phyloP scores from a whole-genome alignment of 2,797 vertebrate species.

The Discoglossus pictus region DNA sequence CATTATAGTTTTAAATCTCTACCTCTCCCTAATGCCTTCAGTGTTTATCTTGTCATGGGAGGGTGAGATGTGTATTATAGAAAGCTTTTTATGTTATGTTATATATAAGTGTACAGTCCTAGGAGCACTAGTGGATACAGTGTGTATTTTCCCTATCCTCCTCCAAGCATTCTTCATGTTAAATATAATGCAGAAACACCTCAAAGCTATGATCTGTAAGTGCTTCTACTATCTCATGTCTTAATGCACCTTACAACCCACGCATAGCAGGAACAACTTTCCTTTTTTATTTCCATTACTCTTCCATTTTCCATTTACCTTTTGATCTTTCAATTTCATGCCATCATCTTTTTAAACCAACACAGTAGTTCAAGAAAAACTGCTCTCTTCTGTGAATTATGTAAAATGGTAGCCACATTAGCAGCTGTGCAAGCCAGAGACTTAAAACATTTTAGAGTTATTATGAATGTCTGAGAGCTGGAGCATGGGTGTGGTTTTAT shows the following conservation, averaged over 20 bases:
- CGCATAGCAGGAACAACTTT: conserved; percentile 38
- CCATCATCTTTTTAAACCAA: too few species aligned
- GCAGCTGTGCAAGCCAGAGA: too few species aligned
- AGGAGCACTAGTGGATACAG: not conserved
- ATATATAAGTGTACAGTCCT: conserved; percentile 1
- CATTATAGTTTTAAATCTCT: not conserved
- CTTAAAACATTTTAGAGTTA: too few species aligned
- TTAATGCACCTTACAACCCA: conserved; percentile 19
- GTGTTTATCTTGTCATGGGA: conserved; percentile 19
- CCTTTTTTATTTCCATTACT: conserved; percentile 2
- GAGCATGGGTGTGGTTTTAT: too few species aligned
- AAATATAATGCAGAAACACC: not conserved
- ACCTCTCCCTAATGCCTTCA: conserved; percentile 12
- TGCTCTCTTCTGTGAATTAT: too few species aligned
- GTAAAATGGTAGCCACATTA: too few species aligned
- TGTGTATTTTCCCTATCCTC: conserved; percentile 4
- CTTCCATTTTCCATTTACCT: too few species aligned
- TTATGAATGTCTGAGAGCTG: too few species aligned
- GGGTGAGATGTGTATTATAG: conserved; percentile 5
- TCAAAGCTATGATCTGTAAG: conserved; percentile 4
- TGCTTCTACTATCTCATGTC: conserved; percentile 18
- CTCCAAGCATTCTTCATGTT: conserved; percentile 13
- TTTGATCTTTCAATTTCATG: too few species aligned
- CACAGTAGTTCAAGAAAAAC: too few species aligned
- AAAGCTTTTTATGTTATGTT: conserved; percentile 4